Evolutionary conservation across 1,140 invertebrate genomes (phyloP), one percentile per base, ranked within the genome.

Genomic region (Helicoverpa zea): DNA sequence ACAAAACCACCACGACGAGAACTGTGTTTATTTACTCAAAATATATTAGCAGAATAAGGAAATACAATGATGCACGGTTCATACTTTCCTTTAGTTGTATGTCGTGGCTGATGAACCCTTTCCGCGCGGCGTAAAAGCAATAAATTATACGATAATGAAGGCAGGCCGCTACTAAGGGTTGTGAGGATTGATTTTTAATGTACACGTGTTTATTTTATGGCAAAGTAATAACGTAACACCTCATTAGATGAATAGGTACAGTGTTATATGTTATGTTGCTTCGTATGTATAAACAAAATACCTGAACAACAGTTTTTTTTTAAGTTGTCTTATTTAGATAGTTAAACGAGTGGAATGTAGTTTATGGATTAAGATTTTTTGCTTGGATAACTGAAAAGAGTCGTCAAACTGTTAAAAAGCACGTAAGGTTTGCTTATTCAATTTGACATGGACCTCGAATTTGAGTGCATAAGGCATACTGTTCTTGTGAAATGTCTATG

Each of bases 101-200:
- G 73, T 86, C 76, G 68, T 84, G 83, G 79, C 63, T 86, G 83
- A 86, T 84, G 83, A 84, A 86, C 85, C 85, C 85, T 82, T 86
- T 82, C 79, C 64, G 49, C 72, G 72, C 23, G 70, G 78, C 35
- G 73, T 43, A 79, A 76, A 78, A 73, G 81, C 85, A 81, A 86
- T 86, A 86, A 86, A 86, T 86, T 84, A 86, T 74, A 14, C 56
- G 14, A 61, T 84, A 86, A 86, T 84, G 85, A 86, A 83, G 81
- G 74, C 75, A 11, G 10, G 18, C 58, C 76, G 63, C 77, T 81
- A 80, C 84, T 58, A 81, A 52, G 14, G 64, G 66, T 76, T 12
- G 13, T 7, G 2, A 11, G 43, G 35, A 78, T 78, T 52, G 52
- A 59, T 74, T 74, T 74, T 23, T 68, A 78, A 56, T 68, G 68